A percentile compares a stretch with the other conserved stretches of the same genome.
phyloP scores from a whole-genome alignment of 1,140 invertebrate genomes.

The Sycophaga agraensis region DNA sequence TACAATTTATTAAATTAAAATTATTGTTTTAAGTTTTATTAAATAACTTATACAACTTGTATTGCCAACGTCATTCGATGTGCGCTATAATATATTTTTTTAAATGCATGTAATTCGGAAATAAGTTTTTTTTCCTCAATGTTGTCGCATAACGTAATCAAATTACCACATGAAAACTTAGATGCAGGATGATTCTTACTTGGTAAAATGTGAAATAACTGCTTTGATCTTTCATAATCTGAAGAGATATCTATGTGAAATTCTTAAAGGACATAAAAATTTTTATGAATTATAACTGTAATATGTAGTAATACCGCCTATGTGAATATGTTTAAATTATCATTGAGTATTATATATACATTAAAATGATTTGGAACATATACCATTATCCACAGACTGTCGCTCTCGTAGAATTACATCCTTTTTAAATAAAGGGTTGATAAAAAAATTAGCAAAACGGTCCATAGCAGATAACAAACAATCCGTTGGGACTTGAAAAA shows the following conservation, averaged over 20 bases:
- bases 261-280: conserved; percentile 57
- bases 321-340: conserved; percentile 61
- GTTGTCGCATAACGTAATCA: conserved; percentile 72
- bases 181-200: conserved; percentile 70
- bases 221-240: conserved; percentile 70
- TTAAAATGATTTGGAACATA: no score
- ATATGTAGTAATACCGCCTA: no score
- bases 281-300: neutral
- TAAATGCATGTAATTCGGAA: conserved; percentile 73
- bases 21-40: conserved; percentile 4
- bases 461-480: no score
- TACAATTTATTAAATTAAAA: neutral
- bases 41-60: conserved; percentile 55
- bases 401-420: no score
- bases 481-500: no score
- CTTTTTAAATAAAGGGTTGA: no score
- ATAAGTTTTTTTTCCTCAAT: conserved; percentile 67
- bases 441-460: no score
- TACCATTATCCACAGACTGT: no score
- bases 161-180: conserved; percentile 83
- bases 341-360: no score
- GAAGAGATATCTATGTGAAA: conserved; percentile 72
- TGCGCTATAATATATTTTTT: conserved; percentile 80
- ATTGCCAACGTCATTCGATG: conserved; percentile 86
- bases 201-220: conserved; percentile 70